Percentiles rank a stretch among this genome's conserved stretches.
phyloP scores from a whole-genome alignment of 2,797 vertebrate genomes.

The Acanthurus tractus region DNA sequence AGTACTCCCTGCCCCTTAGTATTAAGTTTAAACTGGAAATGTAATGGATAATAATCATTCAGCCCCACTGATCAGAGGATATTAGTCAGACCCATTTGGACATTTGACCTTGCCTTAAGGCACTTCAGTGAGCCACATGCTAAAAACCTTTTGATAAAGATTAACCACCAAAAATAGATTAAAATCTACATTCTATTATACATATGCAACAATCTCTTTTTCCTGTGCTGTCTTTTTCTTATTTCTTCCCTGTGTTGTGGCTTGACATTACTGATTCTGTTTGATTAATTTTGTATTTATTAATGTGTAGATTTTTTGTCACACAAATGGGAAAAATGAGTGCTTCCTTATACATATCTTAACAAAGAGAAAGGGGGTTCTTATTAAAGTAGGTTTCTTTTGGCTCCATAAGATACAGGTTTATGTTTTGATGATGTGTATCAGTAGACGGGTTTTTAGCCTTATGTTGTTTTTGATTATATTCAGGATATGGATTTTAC shows the following conservation, averaged over 20 bases:
- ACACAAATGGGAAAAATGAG: neutral
- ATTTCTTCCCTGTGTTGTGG: neutral
- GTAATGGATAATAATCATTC: constrained; percentile 52
- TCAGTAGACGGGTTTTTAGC: too few relatives aligned
- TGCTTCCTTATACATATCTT: neutral
- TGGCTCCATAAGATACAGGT: neutral
- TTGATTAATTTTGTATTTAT: neutral
- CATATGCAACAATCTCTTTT: neutral
- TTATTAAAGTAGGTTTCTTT: neutral
- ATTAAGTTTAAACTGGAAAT: constrained; percentile 31
- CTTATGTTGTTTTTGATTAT: too few relatives aligned
- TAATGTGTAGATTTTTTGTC: neutral
- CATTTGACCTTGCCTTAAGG: constrained; percentile 55
- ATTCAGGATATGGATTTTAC: too few relatives aligned
- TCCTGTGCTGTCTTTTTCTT: neutral
- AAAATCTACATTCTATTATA: neutral
- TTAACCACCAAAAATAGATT: neutral
- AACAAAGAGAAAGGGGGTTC: too few relatives aligned
- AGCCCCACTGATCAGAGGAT: constrained; percentile 37
- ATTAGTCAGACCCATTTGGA: constrained; percentile 41
- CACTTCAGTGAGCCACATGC: neutral
- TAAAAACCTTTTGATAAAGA: constrained; percentile 24
- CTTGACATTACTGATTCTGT: neutral
- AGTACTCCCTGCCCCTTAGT: constrained; percentile 26
- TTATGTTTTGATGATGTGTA: neutral